Evolutionary conservation across 2,797 vertebrate species (phyloP), one percentile per base, ranked within the genome.

Genomic region (Micrastur ruficollis): DNA sequence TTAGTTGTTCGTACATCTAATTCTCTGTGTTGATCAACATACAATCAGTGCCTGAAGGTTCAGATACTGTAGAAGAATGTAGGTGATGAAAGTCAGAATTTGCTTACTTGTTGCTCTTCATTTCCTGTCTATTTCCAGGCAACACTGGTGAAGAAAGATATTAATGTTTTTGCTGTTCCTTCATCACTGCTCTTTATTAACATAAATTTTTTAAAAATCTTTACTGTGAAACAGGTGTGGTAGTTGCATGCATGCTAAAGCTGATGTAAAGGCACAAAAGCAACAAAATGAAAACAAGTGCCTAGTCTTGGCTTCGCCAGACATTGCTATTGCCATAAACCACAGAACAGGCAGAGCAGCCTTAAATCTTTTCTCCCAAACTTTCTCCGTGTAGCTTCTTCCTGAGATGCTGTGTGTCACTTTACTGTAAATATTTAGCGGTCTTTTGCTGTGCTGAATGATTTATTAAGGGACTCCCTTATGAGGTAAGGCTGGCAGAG

Each of bases 351-450:
- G 31, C 62, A 80, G 61, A 55, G 36, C 81, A 75, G 74, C 56
- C 67, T 65, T 85, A 63, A 90, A 53, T 74, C 72, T 85, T 53
- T 34, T 38, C 47, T 63, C 78, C 62, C 65, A 52, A 25, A 56
- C 82, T 40, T 85, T 82, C 59, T 73, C 34, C 71, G 3, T 56
- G 27, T 31, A 81, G 44, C 75, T 79, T 36, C 78, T 79, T 56
- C 59, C 81, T 44, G 34, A 67, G 46, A 52, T 40, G 49, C 86
- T 83, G 27, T 3, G 3, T 94, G 75, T 70, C 82, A 40, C 59
- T 86, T 86, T 88, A 25, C 18, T 95, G 90, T 93, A 97, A 94
- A 94, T 94, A 92, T 94, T 95, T 94, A 94, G 52, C 12, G 1
- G 44, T 11, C 11, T 86, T 92, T 86, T 93, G 50, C 91, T 63